phyloP scores from a whole-genome alignment of 2,797 vertebrate genomes.

The Amphiprion clarkii region DNA sequence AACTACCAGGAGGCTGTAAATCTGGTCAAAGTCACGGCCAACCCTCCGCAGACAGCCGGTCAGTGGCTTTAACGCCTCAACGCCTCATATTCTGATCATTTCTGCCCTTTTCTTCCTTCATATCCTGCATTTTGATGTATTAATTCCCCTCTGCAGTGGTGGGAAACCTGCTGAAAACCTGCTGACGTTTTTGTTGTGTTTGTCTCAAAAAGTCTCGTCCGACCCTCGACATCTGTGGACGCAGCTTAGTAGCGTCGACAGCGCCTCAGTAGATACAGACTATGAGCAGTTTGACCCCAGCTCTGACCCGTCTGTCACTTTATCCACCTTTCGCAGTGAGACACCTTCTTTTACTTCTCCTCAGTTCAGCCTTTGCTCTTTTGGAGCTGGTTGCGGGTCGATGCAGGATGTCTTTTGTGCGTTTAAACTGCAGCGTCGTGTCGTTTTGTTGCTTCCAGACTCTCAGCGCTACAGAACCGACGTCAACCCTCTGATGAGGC shows the following conservation, averaged over 20 bases:
- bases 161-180: background rate
- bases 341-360: slow-evolving; percentile 39
- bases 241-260: slow-evolving; percentile 77
- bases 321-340: slow-evolving; percentile 85
- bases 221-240: slow-evolving; percentile 63
- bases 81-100: background rate
- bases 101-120: slow-evolving; percentile 27
- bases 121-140: background rate
- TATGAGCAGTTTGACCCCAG: slow-evolving; percentile 73
- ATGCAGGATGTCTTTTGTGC: slow-evolving; percentile 19
- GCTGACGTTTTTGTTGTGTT: slow-evolving; percentile 41
- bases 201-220: slow-evolving; percentile 61
- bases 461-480: slow-evolving; percentile 75
- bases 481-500: slow-evolving; percentile 39
- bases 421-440: background rate
- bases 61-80: slow-evolving; percentile 13
- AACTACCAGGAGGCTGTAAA: slow-evolving; percentile 58
- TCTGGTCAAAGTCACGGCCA: slow-evolving; percentile 71
- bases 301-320: slow-evolving; percentile 53
- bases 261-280: slow-evolving; percentile 79
- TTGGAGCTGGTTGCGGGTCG: slow-evolving; percentile 29
- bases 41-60: slow-evolving; percentile 52
- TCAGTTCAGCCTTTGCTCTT: background rate
- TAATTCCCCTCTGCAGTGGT: background rate
- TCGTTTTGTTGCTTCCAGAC: slow-evolving; percentile 62